Evolutionary conservation across 2,797 vertebrate species (phyloP), one percentile per base, ranked within the genome.

Genomic region (Tiaroga cobitis): DNA sequence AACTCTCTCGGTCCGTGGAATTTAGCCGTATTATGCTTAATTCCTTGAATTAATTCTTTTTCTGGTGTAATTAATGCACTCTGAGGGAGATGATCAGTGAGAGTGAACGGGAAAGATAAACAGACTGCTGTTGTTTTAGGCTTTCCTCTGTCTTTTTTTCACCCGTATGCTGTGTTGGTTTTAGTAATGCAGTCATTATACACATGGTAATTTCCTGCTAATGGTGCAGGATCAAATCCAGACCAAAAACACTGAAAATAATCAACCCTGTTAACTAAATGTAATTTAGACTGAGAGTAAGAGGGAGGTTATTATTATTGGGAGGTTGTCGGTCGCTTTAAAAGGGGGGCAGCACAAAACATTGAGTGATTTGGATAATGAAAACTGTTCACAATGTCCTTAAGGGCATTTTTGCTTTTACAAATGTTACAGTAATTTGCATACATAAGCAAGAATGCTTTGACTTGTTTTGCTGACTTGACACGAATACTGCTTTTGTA

Each of bases 51-150:
- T n/a, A 90, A 89, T 81, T 83, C 74, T 82, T 54, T 69, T 81
- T 86, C 86, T 88, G 49, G 77, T 85, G 41, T 82, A 85, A 89
- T 88, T 89, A 91, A 90, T 88, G 78, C 56, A 68, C 46, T 79
- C 83, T 85, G 67, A 79, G 51, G 65, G 67, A 26, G 26, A 87
- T 77, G 51, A 87, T 85, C 80, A 69, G 8, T 18, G 51, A 83
- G 65, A 85, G 63, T 83, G 59, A 21, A 43, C 26, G 21, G 19
- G 75, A 65, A 54, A 81, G 75, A 85, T 26, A 83, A 72, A 87
- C 34, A 76, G 46, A 43, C 69, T 75, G 81, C 43, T 79, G 21
- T 21, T 46, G 59, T 65, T 72, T 70, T 63, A 65, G 32, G 13
- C 18, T 84, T 65, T 49, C 37, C 69, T 56, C 41, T 70, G 29